Evolutionary conservation across 2,797 vertebrate species (phyloP).

Genomic region (Alcedo quadribrachys): DNA sequence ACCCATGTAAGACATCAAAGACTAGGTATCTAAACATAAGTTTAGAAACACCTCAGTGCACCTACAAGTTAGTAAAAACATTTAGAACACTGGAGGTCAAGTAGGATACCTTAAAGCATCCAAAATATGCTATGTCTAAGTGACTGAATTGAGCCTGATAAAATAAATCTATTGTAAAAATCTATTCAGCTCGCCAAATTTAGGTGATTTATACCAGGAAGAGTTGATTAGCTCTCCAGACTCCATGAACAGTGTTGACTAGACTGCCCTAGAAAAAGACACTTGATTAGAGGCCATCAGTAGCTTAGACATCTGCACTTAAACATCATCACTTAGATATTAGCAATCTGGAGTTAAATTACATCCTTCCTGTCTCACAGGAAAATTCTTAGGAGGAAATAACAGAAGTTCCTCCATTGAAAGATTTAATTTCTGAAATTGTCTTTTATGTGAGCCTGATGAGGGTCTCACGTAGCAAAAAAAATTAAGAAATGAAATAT

Average conservation of each 20-base stretch:
- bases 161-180: not conserved
- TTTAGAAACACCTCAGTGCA: not conserved
- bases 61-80: not conserved
- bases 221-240: not conserved
- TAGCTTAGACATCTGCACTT: not conserved
- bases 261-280: not conserved
- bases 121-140: not conserved
- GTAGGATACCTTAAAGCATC: not conserved
- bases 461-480: not conserved
- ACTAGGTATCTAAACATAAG: not conserved
- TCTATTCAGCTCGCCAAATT: not conserved
- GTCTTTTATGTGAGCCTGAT: not conserved
- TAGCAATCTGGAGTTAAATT: not conserved
- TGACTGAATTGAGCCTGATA: not conserved
- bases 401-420: not conserved
- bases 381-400: not conserved
- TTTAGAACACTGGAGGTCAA: not conserved
- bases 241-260: not conserved
- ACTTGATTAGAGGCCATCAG: not conserved
- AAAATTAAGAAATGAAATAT: not conserved
- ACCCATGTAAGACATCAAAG: not conserved
- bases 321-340: not conserved
- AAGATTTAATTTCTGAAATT: not conserved
- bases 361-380: not conserved
- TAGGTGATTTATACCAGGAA: not conserved